Base-by-base conservation (phyloP, 2,113 vertebrate species). In the Rousettus leschenaultii region DNA sequence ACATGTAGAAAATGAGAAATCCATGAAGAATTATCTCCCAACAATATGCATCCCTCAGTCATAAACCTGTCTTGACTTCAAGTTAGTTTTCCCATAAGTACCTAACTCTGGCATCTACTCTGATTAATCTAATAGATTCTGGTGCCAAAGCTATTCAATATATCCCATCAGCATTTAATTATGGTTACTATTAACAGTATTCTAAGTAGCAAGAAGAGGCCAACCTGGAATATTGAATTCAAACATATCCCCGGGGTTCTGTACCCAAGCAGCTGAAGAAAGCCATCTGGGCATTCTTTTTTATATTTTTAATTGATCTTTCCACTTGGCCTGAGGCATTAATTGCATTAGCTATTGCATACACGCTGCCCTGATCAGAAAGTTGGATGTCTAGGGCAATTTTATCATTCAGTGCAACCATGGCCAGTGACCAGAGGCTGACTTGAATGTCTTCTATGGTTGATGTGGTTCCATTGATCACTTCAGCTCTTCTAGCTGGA, bases 401-500 rank as follows among this genome's bases (percentile, higher is more conserved):
- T 92, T 88, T 89, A 78, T 86, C 30, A 86, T 65, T 86, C 40
- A 68, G 45, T 55, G 59, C 35, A 92, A 53, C 40, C 53, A 55
- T 80, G 35, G 22, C 40, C 63, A 85, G 59, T 48, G 45, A 91
- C 28, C 15, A 63, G 35, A 84, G 24, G 30, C 77, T 95, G 65
- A 91, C n/a, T 43, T 63, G 14, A 88, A 88, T 88, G 40, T 7
- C 63, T 53, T 86, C 55, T 80, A 5, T 55, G 61, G 4, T 10
- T 68, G 26, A 86, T 38, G 43, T 6, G n/a, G 22, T 94, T 96
- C 87, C 66, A 95, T 43, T 93, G 92, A 85, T 73, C 11, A 79
- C 28, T 65, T 79, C 33, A 75, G 13, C 63, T 82, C 83, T 96
- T 48, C 43, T 94, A 91, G 77, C 66, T 14, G 38, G 16, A 48